Base-by-base conservation (phyloP, 2,797 vertebrate genomes). In the Takifugu rubripes region DNA sequence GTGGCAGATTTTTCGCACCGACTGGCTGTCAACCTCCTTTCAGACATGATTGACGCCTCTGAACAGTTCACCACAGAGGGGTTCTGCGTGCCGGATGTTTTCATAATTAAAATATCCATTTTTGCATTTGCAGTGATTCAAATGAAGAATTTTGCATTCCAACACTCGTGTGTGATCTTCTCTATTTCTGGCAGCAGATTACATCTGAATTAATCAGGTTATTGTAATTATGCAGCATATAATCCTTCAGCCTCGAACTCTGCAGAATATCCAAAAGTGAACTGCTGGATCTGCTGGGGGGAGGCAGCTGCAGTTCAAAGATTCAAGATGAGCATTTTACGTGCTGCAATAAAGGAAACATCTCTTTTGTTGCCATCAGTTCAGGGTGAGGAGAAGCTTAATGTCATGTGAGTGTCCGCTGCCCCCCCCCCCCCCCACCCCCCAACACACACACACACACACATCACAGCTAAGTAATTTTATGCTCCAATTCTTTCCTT, bases 401-500 rank as follows among this genome's bases (percentile, higher is more conserved):
- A 65, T 77, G 83, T 79, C 50, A 54, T 73, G 59, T 79, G 70
- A 80, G 69, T 69, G 81, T 84, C 75, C 66, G 42, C 74, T 45
- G 57, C 68, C 71, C 74, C 81, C 59, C 81, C 82, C 72, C 64
- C 64, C n/a, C 27, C 4, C n/a, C 68, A 74, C 63, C 36, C 36
- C 36, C 36, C 36, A 7, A 21, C 21, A n/a, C 36, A 36, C 36
- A 40, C 36, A 40, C 33, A 21, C 21, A 21, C 21, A 21, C 21
- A 21, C 21, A 40, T 40, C 36, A 21, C 44, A 77, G 68, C 79
- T 21, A 53, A 78, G 77, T 84, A 55, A 89, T 88, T 88, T 88
- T 89, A 84, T 87, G 89, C 85, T 89, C 90, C 82, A 85, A 87
- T 90, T 91, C 82, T 57, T 82, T 75, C 77, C 81, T 84, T 88